A percentile compares a stretch with the other conserved stretches of the same genome.
phyloP scores from a whole-genome alignment of 2,113 vertebrate genomes.

The Octodon degus region DNA sequence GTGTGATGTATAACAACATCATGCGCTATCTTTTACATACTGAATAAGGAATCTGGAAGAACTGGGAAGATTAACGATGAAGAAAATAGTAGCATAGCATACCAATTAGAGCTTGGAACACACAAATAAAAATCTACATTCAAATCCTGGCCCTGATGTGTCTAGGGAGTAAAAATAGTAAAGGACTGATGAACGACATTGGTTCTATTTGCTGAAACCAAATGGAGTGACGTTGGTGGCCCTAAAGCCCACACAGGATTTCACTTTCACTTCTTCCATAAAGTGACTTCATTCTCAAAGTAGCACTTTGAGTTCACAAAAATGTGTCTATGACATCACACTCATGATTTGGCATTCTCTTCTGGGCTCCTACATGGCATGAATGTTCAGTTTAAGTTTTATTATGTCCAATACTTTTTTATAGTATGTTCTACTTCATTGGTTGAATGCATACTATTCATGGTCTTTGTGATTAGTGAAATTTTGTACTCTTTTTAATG shows the following conservation, averaged over 20 bases:
- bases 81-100: rapidly evolving
- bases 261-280: background rate
- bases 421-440: background rate
- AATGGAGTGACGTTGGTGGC: rapidly evolving
- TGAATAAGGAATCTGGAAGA: background rate
- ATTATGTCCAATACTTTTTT: background rate
- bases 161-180: background rate
- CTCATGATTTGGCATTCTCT: background rate
- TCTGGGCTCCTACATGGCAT: background rate
- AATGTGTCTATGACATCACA: background rate
- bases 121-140: background rate
- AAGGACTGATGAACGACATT: background rate
- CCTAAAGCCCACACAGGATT: no score
- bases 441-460: background rate
- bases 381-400: background rate
- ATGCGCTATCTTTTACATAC: background rate
- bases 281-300: background rate
- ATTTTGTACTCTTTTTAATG: no score
- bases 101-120: background rate
- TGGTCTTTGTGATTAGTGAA: background rate
- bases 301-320: background rate
- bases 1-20: background rate
- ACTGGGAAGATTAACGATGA: background rate
- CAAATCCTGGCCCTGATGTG: background rate
- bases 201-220: background rate